Evolutionary conservation across 2,797 vertebrate species (phyloP).

Genomic region (Notolepis coatsorum): DNA sequence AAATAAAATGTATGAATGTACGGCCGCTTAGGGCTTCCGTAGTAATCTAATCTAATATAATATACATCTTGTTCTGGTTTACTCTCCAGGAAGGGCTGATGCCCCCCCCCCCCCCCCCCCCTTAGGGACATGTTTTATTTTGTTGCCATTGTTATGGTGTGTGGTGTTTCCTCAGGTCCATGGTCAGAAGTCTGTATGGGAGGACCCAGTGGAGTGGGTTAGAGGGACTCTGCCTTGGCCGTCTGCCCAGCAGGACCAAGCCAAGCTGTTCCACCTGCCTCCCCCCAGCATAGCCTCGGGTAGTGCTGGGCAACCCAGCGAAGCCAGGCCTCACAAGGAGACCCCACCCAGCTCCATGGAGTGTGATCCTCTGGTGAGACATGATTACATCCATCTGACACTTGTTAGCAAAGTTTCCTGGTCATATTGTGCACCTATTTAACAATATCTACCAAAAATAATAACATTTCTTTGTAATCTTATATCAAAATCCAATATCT

Average conservation of each 20-base stretch:
- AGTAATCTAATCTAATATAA: too few species aligned
- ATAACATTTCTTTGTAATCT: too few species aligned
- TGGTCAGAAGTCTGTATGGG: constrained; percentile 96
- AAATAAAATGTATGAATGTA: too few species aligned
- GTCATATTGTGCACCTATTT: too few species aligned
- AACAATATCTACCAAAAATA: too few species aligned
- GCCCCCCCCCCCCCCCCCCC: constrained; percentile 23
- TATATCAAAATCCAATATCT: too few species aligned
- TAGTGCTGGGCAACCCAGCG: constrained; percentile 84
- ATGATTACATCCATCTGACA: too few species aligned
- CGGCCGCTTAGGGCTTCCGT: too few species aligned
- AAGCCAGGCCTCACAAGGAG: constrained; percentile 91
- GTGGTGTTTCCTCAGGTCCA: constrained; percentile 83
- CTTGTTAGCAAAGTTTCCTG: too few species aligned
- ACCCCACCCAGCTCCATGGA: constrained; percentile 94
- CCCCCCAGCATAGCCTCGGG: constrained; percentile 89
- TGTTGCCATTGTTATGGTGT: constrained; percentile 12
- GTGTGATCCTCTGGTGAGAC: constrained; percentile 93
- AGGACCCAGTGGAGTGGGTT: constrained; percentile 99
- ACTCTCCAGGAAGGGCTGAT: neutral
- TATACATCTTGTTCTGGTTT: neutral
- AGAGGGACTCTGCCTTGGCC: constrained; percentile 98
- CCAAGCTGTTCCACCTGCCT: constrained; percentile 95
- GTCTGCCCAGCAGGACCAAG: constrained; percentile 96
- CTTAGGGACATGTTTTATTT: constrained; percentile 15